phyloP scores from a whole-genome alignment of 2,888 invertebrate species.

The Melinaea menophilus region DNA sequence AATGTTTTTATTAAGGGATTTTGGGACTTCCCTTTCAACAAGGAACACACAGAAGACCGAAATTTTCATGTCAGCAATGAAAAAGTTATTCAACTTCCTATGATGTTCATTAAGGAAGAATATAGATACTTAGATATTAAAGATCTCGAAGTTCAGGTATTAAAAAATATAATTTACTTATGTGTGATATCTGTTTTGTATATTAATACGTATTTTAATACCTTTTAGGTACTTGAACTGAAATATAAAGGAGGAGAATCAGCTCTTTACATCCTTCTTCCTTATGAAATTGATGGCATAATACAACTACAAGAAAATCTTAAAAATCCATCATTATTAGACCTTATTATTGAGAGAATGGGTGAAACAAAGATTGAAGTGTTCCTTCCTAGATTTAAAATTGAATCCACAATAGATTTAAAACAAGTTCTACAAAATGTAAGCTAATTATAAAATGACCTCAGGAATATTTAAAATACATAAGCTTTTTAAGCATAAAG shows the following conservation, averaged over 20 bases:
- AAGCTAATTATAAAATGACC: constrained; percentile 28
- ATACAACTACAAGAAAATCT: constrained; percentile 78
- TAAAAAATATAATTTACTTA: too few relatives aligned
- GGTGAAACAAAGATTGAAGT: constrained; percentile 76
- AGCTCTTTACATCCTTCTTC: constrained; percentile 85
- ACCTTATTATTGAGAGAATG: constrained; percentile 64
- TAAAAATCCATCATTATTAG: constrained; percentile 54
- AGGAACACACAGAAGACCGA: constrained; percentile 68
- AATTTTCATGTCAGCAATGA: constrained; percentile 80
- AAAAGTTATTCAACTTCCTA: constrained; percentile 79
- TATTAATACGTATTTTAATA: too few relatives aligned
- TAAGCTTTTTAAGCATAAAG: too few relatives aligned
- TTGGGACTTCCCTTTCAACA: constrained; percentile 83
- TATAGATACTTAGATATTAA: constrained; percentile 57
- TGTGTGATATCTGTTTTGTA: too few relatives aligned
- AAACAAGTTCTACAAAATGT: constrained; percentile 79
- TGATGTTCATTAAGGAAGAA: constrained; percentile 79
- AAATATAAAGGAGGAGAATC: constrained; percentile 83
- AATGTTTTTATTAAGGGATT: constrained; percentile 60
- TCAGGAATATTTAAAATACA: too few relatives aligned
- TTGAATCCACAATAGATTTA: constrained; percentile 84
- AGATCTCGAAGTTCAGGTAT: constrained; percentile 60
- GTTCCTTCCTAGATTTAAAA: constrained; percentile 86
- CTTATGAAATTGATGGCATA: constrained; percentile 82
- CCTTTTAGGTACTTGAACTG: constrained; percentile 80